phyloP scores from a whole-genome alignment of 30 jellyfish, hydroid and myxozoan genomes.

The Catostylus mosaicus region DNA sequence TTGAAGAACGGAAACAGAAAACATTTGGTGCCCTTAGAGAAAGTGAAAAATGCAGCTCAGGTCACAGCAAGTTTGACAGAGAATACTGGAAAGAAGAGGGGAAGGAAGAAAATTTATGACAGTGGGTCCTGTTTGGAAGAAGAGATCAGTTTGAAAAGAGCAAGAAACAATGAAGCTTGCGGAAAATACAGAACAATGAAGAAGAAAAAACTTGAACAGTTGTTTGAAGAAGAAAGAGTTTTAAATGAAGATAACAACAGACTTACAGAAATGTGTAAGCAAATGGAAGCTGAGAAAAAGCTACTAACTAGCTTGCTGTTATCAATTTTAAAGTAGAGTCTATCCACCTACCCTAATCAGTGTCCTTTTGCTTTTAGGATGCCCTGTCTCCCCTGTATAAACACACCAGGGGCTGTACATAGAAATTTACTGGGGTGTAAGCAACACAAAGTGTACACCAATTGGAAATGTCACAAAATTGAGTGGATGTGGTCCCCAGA shows the following conservation, averaged over 20 bases:
- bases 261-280: slow-evolving; percentile 25
- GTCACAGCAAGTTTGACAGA: slow-evolving; percentile 31
- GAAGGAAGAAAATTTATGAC: slow-evolving; percentile 58
- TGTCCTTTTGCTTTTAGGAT: no score
- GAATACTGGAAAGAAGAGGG: slow-evolving; percentile 74
- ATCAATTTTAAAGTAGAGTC: neutral
- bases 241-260: slow-evolving; percentile 16
- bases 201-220: slow-evolving; percentile 34
- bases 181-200: slow-evolving; percentile 46
- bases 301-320: slow-evolving; percentile 15
- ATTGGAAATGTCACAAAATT: no score
- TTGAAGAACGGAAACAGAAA: neutral
- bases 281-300: slow-evolving; percentile 53
- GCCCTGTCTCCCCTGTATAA: no score
- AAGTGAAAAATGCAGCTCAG: neutral
- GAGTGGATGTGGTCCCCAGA: no score
- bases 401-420: no score
- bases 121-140: slow-evolving; percentile 39
- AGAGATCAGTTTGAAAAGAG: slow-evolving; percentile 48
- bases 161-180: slow-evolving; percentile 64
- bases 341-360: neutral
- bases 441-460: no score
- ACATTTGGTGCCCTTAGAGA: slow-evolving; percentile 9
- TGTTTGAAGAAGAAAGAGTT: slow-evolving; percentile 49
- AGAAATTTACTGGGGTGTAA: no score